Conservation (phyloP, 2,113 vertebrate genomes). For the Ornithorhynchus anatinus region DNA sequence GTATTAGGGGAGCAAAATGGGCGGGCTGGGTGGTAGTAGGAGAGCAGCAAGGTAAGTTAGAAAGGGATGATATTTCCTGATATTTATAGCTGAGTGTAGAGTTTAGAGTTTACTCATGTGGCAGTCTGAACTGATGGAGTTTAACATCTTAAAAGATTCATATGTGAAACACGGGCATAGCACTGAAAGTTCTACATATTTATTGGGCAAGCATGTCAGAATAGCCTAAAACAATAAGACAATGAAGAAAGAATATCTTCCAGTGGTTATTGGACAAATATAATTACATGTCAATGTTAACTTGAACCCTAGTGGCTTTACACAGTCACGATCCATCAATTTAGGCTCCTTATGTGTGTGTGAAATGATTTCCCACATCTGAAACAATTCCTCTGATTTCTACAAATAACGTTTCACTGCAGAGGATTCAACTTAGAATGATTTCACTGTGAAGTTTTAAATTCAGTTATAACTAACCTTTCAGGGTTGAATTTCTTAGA, state of each 20-base stretch:
- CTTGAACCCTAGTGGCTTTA: neutral
- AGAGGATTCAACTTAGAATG: neutral
- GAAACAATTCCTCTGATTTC: constrained; percentile 16
- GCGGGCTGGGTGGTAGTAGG: too few relatives aligned
- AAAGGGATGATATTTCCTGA: too few relatives aligned
- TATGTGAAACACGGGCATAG: neutral
- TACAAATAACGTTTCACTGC: neutral
- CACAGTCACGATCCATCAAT: neutral
- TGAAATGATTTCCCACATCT: constrained; percentile 1
- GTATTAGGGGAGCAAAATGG: too few relatives aligned
- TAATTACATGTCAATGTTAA: neutral
- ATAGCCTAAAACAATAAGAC: neutral
- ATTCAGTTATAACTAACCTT: neutral
- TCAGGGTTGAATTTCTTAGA: constrained; percentile 24
- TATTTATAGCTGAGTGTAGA: too few relatives aligned
- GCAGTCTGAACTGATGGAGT: neutral
- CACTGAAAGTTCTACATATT: neutral
- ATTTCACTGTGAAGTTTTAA: constrained; percentile 5
- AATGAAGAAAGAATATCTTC: neutral
- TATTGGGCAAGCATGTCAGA: neutral
- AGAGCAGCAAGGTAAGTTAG: too few relatives aligned
- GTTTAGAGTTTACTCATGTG: neutral
- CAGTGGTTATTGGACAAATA: neutral
- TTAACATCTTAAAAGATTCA: neutral
- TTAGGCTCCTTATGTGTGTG: neutral